A percentile compares a stretch with the other conserved stretches of the same genome.
These are phyloP conservation scores for Heterodera carotae DNA, from an alignment of 1,140 invertebrate species.

Conservation along the genomic window DNA sequence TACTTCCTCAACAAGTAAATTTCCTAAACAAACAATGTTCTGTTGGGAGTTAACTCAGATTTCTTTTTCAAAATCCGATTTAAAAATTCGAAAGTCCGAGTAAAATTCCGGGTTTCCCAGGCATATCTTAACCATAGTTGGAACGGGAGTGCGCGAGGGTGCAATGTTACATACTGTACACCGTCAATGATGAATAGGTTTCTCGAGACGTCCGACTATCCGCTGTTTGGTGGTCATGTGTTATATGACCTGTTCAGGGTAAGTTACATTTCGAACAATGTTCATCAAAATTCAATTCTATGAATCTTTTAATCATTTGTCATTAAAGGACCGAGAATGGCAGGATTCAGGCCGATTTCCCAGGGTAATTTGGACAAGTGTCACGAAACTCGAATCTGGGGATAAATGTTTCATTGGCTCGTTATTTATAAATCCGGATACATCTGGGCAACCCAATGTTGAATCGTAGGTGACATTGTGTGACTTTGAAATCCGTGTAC, in stretches of 20 bases:
- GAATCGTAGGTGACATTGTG: conserved; percentile 55
- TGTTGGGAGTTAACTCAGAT: too few species aligned
- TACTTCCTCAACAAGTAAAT: conserved; percentile 67
- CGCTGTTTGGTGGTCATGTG: conserved; percentile 69
- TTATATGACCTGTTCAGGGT: conserved; percentile 66
- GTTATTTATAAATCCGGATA: too few species aligned
- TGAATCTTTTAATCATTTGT: conserved; percentile 1
- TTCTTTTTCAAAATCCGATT: background rate
- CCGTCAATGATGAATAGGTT: conserved; percentile 55
- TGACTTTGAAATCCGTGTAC: conserved; percentile 66
- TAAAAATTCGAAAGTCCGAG: too few species aligned
- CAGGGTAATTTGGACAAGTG: conserved; percentile 68
- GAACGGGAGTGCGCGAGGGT: too few species aligned
- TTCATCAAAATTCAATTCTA: background rate
- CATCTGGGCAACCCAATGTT: too few species aligned
- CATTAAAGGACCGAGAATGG: conserved; percentile 61
- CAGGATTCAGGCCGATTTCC: conserved; percentile 67
- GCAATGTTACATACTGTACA: too few species aligned
- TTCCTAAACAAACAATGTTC: conserved; percentile 5
- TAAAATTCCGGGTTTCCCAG: too few species aligned
- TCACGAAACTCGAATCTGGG: too few species aligned
- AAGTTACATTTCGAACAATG: conserved; percentile 19
- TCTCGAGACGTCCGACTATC: conserved; percentile 68
- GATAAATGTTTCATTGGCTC: too few species aligned
- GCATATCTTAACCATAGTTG: too few species aligned